Evolutionary conservation across 2,113 vertebrate species (phyloP).

Genomic region (Xenopus laevis): DNA sequence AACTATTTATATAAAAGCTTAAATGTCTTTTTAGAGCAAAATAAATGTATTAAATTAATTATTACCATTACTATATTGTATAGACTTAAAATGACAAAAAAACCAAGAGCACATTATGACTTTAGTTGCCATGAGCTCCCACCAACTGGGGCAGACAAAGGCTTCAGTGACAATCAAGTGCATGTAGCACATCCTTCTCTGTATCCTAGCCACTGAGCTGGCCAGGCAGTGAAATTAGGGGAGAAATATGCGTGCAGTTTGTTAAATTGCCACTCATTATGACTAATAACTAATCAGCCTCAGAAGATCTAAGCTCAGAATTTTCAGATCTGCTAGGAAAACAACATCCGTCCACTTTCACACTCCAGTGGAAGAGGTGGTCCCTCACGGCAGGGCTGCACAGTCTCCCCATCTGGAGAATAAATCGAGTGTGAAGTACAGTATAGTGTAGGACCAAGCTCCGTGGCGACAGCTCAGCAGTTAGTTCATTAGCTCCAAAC

Average conservation of each 20-base stretch:
- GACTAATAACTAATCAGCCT: slow-evolving; percentile 70
- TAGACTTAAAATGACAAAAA: slow-evolving; percentile 50
- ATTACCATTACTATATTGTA: slow-evolving; percentile 50
- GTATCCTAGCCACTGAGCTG: slow-evolving; percentile 46
- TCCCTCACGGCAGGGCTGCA: slow-evolving; percentile 81
- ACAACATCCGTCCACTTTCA: slow-evolving; percentile 88
- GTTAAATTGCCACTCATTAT: slow-evolving; percentile 63
- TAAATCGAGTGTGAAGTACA: slow-evolving; percentile 99
- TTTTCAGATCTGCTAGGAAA: slow-evolving; percentile 78
- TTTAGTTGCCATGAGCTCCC: slow-evolving; percentile 49
- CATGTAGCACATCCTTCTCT: slow-evolving; percentile 49
- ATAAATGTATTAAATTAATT: slow-evolving; percentile 53
- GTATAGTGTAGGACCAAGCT: slow-evolving; percentile 98
- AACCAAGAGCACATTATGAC: slow-evolving; percentile 55
- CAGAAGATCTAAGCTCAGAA: slow-evolving; percentile 66
- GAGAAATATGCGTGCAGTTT: slow-evolving; percentile 51
- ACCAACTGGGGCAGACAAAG: slow-evolving; percentile 57
- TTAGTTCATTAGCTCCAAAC: slow-evolving; percentile 99
- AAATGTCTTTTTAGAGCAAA: not conserved
- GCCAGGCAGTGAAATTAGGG: slow-evolving; percentile 55
- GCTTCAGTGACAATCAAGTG: slow-evolving; percentile 50
- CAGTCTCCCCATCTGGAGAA: slow-evolving; percentile 98
- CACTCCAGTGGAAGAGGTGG: slow-evolving; percentile 88
- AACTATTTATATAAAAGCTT: too few species aligned
- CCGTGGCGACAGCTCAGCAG: slow-evolving; percentile 94